Evolutionary conservation across 2,113 vertebrate species (phyloP), one percentile per base, ranked within the genome.

Genomic region (Ciconia maguari): DNA sequence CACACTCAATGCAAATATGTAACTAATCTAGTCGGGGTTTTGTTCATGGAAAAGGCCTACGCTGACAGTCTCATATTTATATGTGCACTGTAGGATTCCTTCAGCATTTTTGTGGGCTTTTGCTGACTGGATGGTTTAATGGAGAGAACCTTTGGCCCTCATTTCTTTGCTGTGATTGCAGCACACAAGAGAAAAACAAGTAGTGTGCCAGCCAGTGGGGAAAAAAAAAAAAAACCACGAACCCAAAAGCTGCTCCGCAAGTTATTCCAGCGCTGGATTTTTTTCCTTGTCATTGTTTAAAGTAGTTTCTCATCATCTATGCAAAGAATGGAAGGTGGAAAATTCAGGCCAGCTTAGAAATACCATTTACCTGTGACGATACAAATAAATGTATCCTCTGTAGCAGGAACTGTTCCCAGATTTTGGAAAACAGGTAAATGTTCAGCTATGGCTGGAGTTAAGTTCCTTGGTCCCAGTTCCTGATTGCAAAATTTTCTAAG

Each of bases 1-100:
- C 15, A 32, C 13, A 5, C 69, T 41, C 60, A 25, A 6, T 7
- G 2, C n/a, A n/a, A 34, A 32, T 25, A 6, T 3, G 6, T 7
- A 42, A 11, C 48, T 38, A 15, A 11, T 34, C n/a, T 3, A 16
- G 24, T 17, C 13, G 3, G 42, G 26, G 10, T 57, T 44, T 36
- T 55, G 25, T 32, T 7, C 0, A 0, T 62, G 54, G 42, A 17
- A 44, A 10, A 72, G 19, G 29, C 34, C 14, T 42, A 0, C 0
- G 0, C 52, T 11, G 22, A 34, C 32, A 11, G 8, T 18, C 46
- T 29, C 20, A 38, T 38, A 38, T 57, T 26, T 20, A 1, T 17
- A 29, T 21, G n/a, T 58, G 46, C 1, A 2, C 83, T 65, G 29
- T 38, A 72, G 36, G 58, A 72, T n/a, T 91, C 58, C 49, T 83